Evolutionary conservation across 2,797 vertebrate species (phyloP).

Genomic region (Sylvilagus floridanus): DNA sequence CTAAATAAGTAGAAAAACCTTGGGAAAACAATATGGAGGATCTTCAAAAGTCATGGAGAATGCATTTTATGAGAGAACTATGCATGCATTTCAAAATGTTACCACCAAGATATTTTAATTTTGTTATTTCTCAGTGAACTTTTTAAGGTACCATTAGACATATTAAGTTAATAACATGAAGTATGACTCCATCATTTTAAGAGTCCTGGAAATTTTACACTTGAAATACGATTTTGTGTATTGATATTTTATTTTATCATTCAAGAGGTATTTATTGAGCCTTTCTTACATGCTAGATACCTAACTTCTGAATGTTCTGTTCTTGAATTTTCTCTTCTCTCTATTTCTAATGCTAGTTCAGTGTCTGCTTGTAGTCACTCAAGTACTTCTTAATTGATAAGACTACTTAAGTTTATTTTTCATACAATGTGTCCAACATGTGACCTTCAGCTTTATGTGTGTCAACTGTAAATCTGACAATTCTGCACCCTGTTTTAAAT

Average conservation of each 20-base stretch:
- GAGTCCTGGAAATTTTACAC: neutral
- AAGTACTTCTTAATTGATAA: neutral
- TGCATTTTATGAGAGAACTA: no score
- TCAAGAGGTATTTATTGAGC: neutral
- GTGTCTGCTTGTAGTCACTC: neutral
- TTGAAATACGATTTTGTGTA: neutral
- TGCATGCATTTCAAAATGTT: no score
- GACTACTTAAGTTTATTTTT: neutral
- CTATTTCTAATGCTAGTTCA: neutral
- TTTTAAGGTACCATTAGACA: no score
- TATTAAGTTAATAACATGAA: neutral
- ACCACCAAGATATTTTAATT: no score
- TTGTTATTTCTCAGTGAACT: no score
- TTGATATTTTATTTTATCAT: neutral
- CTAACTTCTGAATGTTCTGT: neutral
- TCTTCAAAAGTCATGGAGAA: neutral
- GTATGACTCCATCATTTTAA: neutral
- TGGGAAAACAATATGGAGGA: neutral
- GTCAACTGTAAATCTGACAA: neutral
- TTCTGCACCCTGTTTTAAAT: neutral
- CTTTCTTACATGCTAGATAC: neutral
- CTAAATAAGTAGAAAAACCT: neutral
- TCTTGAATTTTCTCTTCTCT: constrained; percentile 15
- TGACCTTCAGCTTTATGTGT: neutral
- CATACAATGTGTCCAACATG: neutral